Evolutionary conservation across 1,140 invertebrate species (phyloP).

Genomic region (honey bee (Apis mellifera)): Amel_HAv3.1 CM009935.2:2583001-2583500

Average conservation of each 20-base stretch:
- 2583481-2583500: too few species aligned
- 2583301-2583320: too few species aligned
- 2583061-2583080: conserved; percentile 5
- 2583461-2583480: too few species aligned
- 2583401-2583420: too few species aligned
- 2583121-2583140: conserved; percentile 21
- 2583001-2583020: conserved; percentile 34
- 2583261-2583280: too few species aligned
- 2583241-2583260: too few species aligned
- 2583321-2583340: too few species aligned
- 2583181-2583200: conserved; percentile 10
- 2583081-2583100: not conserved
- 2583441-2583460: too few species aligned
- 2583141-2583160: not conserved
- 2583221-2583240: conserved; percentile 21
- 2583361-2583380: too few species aligned
- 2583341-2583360: too few species aligned
- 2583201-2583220: conserved; percentile 11
- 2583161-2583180: conserved; percentile 13
- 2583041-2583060: conserved; percentile 37
- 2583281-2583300: not conserved
- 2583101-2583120: conserved; percentile 49
- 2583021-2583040: conserved; percentile 26
- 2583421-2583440: too few species aligned
- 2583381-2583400: too few species aligned